phyloP scores from a whole-genome alignment of 2,888 invertebrate species.

The Rhimphoctona megacephalus region DNA sequence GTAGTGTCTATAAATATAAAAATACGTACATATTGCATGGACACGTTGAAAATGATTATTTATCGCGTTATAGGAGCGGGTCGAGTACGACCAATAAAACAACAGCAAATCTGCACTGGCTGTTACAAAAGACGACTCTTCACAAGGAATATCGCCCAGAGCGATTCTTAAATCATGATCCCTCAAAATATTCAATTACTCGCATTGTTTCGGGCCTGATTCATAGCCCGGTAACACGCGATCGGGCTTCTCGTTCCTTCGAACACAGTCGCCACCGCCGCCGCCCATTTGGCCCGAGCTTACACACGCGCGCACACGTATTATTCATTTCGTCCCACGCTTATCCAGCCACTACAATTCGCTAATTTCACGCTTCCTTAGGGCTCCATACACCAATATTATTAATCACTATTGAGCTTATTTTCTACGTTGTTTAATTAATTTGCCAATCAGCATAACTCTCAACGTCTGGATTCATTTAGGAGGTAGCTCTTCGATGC shows the following conservation, averaged over 20 bases:
- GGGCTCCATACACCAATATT: slow-evolving; percentile 65
- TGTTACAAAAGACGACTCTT: slow-evolving; percentile 45
- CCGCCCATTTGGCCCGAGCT: slow-evolving; percentile 28
- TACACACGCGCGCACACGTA: neutral
- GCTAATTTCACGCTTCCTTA: slow-evolving; percentile 78
- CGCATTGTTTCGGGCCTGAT: slow-evolving; percentile 76
- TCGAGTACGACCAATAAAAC: slow-evolving; percentile 54
- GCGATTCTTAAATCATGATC: slow-evolving; percentile 78
- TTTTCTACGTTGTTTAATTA: slow-evolving; percentile 51
- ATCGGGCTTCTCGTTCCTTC: slow-evolving; percentile 42
- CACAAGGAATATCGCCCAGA: slow-evolving; percentile 69
- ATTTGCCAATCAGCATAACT: slow-evolving; percentile 68
- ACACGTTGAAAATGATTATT: slow-evolving; percentile 67
- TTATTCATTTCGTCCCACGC: slow-evolving; percentile 60
- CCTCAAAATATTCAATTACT: slow-evolving; percentile 78
- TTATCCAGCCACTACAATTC: slow-evolving; percentile 51
- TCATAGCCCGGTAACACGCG: slow-evolving; percentile 75
- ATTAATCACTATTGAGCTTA: slow-evolving; percentile 74
- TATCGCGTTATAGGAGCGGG: slow-evolving; percentile 56
- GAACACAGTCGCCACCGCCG: slow-evolving; percentile 14
- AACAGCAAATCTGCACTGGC: slow-evolving; percentile 33
- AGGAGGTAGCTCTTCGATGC: neutral
- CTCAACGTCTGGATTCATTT: slow-evolving; percentile 30
- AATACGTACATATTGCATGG: neutral
- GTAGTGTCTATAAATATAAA: slow-evolving; percentile 9